Base-by-base conservation (phyloP, 2,113 vertebrate genomes). In the Ptilorrhoa leucosticta region DNA sequence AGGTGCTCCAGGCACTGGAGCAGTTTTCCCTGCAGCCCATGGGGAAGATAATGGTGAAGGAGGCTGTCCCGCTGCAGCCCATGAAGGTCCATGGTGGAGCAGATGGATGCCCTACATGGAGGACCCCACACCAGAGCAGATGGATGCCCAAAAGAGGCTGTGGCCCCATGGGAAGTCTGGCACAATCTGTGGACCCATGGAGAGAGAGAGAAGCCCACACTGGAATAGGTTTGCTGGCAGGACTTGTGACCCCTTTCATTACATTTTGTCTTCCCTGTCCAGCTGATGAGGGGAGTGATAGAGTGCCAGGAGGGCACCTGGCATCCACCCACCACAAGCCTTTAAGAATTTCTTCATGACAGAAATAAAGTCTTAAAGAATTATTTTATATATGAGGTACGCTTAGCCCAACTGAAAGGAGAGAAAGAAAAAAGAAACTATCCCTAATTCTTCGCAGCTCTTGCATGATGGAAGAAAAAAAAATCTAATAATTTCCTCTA, bases 231-330 rank as follows among this genome's bases (percentile, higher is more conserved):
- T 53, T 61, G 7, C 28, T 30, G 47, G 23, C 39, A 61, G 24
- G n/a, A 45, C 28, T 61, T 10, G 0, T n/a, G 54, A 61, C 19
- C 15, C 20, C 22, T 45, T 66, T 45, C 22, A 3, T 13, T 26
- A 15, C 7, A 57, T 58, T 70, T 50, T 40, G 27, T 37, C 47
- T 23, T 30, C 47, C 50, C 13, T 45, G 37, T 33, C 44, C 50
- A 64, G 63, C 18, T 45, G 50, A 82, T 13, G 18, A 58, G 26
- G 10, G 2, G 15, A 64, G 7, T 11, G n/a, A 51, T 5, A 77
- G 15, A 51, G 50, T 0, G 0, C 12, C 9, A 10, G 44, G 24
- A 24, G 44, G 6, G n/a, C 12, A 70, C 8, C 24, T 51, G 24
- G 24, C 44, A 50, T 51, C 57, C 30, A 81, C 14, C 31, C 14